Percentiles rank a stretch among this genome's conserved stretches.
These are phyloP conservation scores for Melolontha melolontha DNA, from an alignment of 2,888 invertebrate species.

Conservation along the genomic window DNA sequence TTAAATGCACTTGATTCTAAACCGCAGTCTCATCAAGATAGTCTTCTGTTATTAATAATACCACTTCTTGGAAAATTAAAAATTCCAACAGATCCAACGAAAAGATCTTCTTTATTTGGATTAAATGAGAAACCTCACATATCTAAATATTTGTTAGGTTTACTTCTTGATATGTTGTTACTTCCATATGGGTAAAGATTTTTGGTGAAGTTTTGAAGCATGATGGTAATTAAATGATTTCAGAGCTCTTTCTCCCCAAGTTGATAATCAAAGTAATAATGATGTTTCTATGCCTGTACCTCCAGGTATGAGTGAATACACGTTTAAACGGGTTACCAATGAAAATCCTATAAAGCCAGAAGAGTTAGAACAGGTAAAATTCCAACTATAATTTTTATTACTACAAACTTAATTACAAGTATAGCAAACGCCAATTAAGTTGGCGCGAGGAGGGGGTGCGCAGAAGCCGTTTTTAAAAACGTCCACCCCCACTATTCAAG, in stretches of 20 bases:
- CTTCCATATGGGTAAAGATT: conserved; percentile 83
- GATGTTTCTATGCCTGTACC: conserved; percentile 70
- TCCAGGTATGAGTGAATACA: conserved; percentile 81
- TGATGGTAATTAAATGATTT: conserved; percentile 45
- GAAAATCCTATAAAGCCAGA: conserved; percentile 81
- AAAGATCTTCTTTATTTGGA: conserved; percentile 74
- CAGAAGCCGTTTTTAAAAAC: too few species aligned
- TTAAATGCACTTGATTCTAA: conserved; percentile 84
- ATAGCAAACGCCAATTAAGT: too few species aligned
- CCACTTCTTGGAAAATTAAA: conserved; percentile 73
- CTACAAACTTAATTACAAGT: conserved; percentile 18
- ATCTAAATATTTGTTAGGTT: conserved; percentile 76
- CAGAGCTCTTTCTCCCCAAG: conserved; percentile 59
- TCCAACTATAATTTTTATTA: neutral
- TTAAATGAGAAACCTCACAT: conserved; percentile 80
- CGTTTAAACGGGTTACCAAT: conserved; percentile 80
- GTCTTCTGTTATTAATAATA: conserved; percentile 83
- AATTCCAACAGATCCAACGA: conserved; percentile 73
- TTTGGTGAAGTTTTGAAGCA: neutral
- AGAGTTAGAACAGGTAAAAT: conserved; percentile 80
- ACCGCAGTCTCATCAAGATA: conserved; percentile 87
- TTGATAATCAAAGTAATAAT: conserved; percentile 48
- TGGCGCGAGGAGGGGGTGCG: too few species aligned
- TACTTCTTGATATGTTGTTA: conserved; percentile 85
- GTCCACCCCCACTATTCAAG: too few species aligned